phyloP scores from a whole-genome alignment of 2,797 vertebrate genomes.

The Urophycis tenuis region DNA sequence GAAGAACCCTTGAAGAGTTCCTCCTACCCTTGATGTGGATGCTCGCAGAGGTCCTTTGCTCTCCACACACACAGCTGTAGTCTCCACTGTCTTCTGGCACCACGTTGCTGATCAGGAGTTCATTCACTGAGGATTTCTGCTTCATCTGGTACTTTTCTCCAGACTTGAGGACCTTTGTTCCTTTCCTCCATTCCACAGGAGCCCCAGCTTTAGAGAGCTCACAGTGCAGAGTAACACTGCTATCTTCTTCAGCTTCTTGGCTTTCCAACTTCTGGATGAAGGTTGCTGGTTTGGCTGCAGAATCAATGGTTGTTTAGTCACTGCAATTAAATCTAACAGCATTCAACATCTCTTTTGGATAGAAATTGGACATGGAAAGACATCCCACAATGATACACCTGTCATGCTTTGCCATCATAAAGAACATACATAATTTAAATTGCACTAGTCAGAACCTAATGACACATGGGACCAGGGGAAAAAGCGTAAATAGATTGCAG shows the following conservation, averaged over 20 bases:
- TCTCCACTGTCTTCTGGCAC: constrained; percentile 51
- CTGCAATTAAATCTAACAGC: neutral
- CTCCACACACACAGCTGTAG: constrained; percentile 63
- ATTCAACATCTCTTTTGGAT: neutral
- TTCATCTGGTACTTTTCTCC: constrained; percentile 68
- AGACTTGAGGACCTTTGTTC: constrained; percentile 50
- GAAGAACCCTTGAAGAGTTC: neutral
- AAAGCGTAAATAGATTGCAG: too few relatives aligned
- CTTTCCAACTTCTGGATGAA: constrained; percentile 61
- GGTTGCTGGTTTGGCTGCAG: constrained; percentile 45
- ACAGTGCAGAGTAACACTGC: constrained; percentile 55
- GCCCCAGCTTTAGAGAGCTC: constrained; percentile 62
- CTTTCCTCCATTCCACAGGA: constrained; percentile 70
- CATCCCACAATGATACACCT: too few relatives aligned
- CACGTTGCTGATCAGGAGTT: constrained; percentile 52
- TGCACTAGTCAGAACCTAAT: too few relatives aligned
- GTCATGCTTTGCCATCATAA: too few relatives aligned
- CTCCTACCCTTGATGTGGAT: constrained; percentile 61
- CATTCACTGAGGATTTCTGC: constrained; percentile 49
- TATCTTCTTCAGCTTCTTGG: constrained; percentile 55
- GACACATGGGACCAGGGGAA: too few relatives aligned
- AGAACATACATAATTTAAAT: too few relatives aligned
- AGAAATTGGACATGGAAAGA: too few relatives aligned
- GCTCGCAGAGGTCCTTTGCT: constrained; percentile 49
- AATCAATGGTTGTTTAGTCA: constrained; percentile 29